These are phyloP conservation scores for Eupithecia abbreviata DNA, from an alignment of 2,888 invertebrate genomes.

Conservation along the genomic window DNA sequence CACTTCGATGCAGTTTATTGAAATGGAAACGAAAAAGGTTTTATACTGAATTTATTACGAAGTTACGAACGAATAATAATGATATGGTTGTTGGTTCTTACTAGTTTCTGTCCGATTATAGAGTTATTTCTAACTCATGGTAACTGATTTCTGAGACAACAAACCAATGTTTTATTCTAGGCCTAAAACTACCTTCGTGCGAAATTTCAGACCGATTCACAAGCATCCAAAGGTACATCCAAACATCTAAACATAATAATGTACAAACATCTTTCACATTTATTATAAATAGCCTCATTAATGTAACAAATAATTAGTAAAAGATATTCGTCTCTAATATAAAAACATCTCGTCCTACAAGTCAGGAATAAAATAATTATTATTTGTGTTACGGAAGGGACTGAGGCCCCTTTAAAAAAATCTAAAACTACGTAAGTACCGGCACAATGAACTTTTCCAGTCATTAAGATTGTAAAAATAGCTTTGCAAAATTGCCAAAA, in stretches of 20 bases:
- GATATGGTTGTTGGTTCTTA: not conserved
- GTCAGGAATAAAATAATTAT: not conserved
- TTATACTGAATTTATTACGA: not conserved
- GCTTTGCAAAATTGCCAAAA: conserved; percentile 6
- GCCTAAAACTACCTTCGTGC: too few relatives aligned
- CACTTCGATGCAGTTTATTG: not conserved
- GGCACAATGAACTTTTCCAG: not conserved
- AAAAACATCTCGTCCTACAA: not conserved
- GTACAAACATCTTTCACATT: too few relatives aligned
- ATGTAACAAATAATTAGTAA: too few relatives aligned
- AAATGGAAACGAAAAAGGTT: not conserved
- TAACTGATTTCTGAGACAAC: too few relatives aligned
- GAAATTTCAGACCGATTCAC: too few relatives aligned
- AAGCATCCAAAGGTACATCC: too few relatives aligned
- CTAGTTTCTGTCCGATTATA: too few relatives aligned
- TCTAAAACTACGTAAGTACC: not conserved
- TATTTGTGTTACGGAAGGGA: not conserved
- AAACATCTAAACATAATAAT: too few relatives aligned
- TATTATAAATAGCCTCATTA: too few relatives aligned
- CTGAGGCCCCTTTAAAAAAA: not conserved
- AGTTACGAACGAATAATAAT: not conserved
- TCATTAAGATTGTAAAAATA: conserved; percentile 1
- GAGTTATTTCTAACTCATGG: too few relatives aligned
- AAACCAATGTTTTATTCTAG: too few relatives aligned
- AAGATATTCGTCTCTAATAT: too few relatives aligned